phyloP scores from a whole-genome alignment of 1,140 invertebrate species.

The Chelonus insularis region DNA sequence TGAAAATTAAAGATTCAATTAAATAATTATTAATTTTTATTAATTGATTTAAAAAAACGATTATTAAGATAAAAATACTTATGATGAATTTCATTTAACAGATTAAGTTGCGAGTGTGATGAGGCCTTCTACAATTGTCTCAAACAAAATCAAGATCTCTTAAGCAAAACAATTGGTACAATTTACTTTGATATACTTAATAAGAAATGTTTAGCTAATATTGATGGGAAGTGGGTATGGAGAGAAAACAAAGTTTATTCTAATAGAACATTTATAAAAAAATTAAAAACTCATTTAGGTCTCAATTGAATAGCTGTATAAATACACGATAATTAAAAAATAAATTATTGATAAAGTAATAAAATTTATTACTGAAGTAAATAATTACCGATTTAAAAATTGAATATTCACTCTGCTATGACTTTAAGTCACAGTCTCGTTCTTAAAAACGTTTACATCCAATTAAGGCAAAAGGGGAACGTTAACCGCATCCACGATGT shows the following conservation, averaged over 20 bases:
- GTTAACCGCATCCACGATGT: conserved; percentile 22
- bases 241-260: conserved; percentile 5
- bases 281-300: too few species aligned
- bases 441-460: conserved; percentile 24
- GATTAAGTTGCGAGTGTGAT: conserved; percentile 19
- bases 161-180: conserved; percentile 20
- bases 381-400: too few species aligned
- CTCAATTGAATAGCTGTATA: too few species aligned
- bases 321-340: background rate
- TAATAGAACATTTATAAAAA: background rate
- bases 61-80: too few species aligned
- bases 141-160: background rate
- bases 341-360: background rate
- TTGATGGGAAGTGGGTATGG: conserved; percentile 5
- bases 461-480: conserved; percentile 26
- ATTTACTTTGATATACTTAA: conserved; percentile 21
- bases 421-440: too few species aligned
- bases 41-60: too few species aligned
- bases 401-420: too few species aligned
- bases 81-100: background rate
- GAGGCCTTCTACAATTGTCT: conserved; percentile 11
- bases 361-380: too few species aligned
- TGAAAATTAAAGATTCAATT: too few species aligned
- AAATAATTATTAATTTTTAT: too few species aligned
- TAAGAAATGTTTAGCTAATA: conserved; percentile 6